Evolutionary conservation across 2,113 vertebrate genomes (phyloP), one percentile per base, ranked within the genome.

Genomic region (Abramis brama): DNA sequence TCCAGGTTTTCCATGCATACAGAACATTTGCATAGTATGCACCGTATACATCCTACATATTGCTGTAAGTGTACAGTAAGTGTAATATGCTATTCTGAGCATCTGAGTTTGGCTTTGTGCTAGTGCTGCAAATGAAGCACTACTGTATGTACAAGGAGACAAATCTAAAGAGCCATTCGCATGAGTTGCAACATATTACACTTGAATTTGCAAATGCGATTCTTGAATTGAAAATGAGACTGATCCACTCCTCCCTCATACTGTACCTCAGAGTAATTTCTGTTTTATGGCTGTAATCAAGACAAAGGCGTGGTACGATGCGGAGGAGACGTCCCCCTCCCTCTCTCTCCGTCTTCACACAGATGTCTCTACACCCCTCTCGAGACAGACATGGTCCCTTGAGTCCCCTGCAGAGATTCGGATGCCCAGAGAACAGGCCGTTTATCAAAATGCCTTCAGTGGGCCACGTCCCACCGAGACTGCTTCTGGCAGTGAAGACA

Each of bases 401-500:
- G 62, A 85, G 82, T 60, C 71, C 73, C 79, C 71, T 52, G n/a
- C 55, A 83, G 68, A 81, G 82, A 88, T 86, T 86, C 25, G 17
- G 45, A 79, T 86, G 84, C 80, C 55, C 66, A 84, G 75, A 74
- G 60, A 83, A 86, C 84, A 83, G 52, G 66, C 71, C 83, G 64
- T 87, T 81, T 88, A 75, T 88, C 83, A 83, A 73, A 83, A 83
- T 59, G 82, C 70, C 79, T 75, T 75, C 47, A 47, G 59, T 82
- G 70, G 79, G 85, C 85, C 79, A 55, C 57, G 27, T 86, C 70
- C 84, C 43, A 39, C 30, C 60, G 74, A 83, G 87, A 83, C 74
- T 62, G 84, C 84, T 64, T 83, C 84, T 70, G 66, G 76, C 79
- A 82, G 84, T 33, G 84, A 70, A 81, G 64, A 75, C 71, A 88